Base-by-base conservation (phyloP, 2,888 invertebrate genomes). In the Malachius bipustulatus region DNA sequence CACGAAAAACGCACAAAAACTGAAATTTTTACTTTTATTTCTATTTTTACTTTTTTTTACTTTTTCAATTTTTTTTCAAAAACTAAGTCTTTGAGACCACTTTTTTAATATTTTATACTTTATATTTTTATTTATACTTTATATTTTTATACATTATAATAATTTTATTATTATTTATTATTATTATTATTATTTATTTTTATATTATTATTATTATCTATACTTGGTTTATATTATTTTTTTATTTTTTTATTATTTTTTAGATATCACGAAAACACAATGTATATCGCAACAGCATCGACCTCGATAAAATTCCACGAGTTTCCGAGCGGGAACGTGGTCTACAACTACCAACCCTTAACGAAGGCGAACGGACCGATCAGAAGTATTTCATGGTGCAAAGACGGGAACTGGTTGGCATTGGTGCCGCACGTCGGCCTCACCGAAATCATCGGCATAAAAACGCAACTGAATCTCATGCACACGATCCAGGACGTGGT, bases 231-330 rank as follows among this genome's bases (percentile, higher is more conserved):
- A 6, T n/a, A 19, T 19, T 8, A 19, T n/a, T 19, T 19, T 19
- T n/a, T 19, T 19, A 19, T 19, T 19, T 19, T n/a, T 19, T 8
- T 19, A 19, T 6, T 8, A 19, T 6, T 19, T 19, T 19, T 19
- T n/a, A 6, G 24, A 19, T n/a, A n/a, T n/a, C n/a, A 19, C 6
- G 24, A 19, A 19, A 19, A 19, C 24, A 19, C 24, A 19, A 73
- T 73, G 73, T 69, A 66, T 57, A 62, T 75, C 43, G 68, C 71
- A 14, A 69, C 73, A 26, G 63, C 69, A 41, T 70, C 71, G 48
- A 68, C 67, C 29, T 66, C 67, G 29, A 58, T 75, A 41, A 62
- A 71, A 51, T 59, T 73, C 14, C 68, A 73, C 48, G 69, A 70
- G 42, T 64, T 62, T 39, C 67, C 64, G 48, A 64, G 58, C 54